Evolutionary conservation across 1,140 invertebrate species (phyloP), one percentile per base, ranked within the genome.

Genomic region (Dysdera silvatica): DNA sequence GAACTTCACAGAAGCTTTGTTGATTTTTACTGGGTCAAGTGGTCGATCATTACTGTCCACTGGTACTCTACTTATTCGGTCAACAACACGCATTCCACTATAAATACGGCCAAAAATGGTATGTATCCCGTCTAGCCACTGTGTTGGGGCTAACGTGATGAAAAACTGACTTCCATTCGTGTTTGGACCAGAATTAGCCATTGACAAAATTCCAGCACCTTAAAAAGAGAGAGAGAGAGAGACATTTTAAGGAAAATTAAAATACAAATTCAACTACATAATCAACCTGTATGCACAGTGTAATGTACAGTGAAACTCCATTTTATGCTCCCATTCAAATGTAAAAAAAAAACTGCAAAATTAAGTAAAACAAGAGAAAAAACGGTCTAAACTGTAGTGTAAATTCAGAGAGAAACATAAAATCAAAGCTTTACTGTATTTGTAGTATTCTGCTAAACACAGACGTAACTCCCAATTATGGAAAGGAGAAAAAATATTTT

Each of bases 61-160:
- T 74, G 96, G 92, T 5, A 95, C 89, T 71, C 93, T 79, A 7
- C 93, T 92, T 68, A 97, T 91, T 72, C 91, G 80, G 74, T 94
- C 91, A 0, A 95, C 85, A 56, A 92, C 88, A 66, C 83, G 80
- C 89, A 98, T 95, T 23, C 94, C 94, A 64, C 81, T 82, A 72
- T 86, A 80, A 10, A 96, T 79, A 69, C 93, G 80, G 26, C 93
- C 95, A 80, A 98, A 98, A 74, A 98, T 95, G 8, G 93, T 82
- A 76, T 99, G 95, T 77, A 98, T 97, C 33, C 91, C 89, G 82
- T 99, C 95, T 7, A 99, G 78, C 93, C 95, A 98, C 69, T 97
- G 93, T 6, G 94, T 95, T 6, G 95, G 94, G 0, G 88, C 93
- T 61, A 99, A 76, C 0, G 95, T 98, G 24, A 99, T 93, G 71